phyloP scores from a whole-genome alignment of 2,113 vertebrate species.

The Xiphophorus maculatus region DNA sequence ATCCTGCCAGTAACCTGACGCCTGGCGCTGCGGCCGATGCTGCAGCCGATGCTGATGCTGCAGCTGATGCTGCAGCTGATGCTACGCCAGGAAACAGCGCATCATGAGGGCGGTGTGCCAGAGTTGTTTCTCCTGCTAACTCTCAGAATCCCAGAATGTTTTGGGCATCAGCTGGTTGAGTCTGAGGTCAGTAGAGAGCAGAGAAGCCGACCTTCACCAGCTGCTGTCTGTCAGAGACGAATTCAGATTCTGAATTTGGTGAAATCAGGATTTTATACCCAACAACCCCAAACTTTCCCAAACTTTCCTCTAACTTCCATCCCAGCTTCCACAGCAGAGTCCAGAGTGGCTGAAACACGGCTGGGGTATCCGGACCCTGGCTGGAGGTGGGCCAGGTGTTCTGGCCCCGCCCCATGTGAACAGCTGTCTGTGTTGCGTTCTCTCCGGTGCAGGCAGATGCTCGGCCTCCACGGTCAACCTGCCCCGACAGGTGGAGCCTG shows the following conservation, averaged over 20 bases:
- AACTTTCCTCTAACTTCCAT: conserved; percentile 44
- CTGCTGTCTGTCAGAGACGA: too few relatives aligned
- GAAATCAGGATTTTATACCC: not conserved
- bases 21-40: not conserved
- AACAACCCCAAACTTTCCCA: conserved; percentile 13
- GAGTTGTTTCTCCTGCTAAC: not conserved
- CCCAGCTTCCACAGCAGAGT: conserved; percentile 11
- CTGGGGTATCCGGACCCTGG: conserved; percentile 7
- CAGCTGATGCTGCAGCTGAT: conserved; percentile 48
- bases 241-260: not conserved
- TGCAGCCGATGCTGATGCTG: not conserved
- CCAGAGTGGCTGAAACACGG: conserved; percentile 14
- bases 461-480: conserved; percentile 97
- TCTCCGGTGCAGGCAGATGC: conserved; percentile 96
- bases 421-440: conserved; percentile 83
- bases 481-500: conserved; percentile 96
- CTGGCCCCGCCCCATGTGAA: conserved; percentile 63
- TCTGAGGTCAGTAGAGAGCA: too few relatives aligned
- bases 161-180: too few relatives aligned
- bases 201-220: too few relatives aligned
- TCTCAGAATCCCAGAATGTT: not conserved
- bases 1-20: conserved; percentile 3
- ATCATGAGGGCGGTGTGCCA: conserved; percentile 32
- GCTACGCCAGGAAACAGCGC: conserved; percentile 39
- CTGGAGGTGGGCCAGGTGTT: conserved; percentile 1